These are phyloP conservation scores for Arothron firmamentum DNA, from an alignment of 2,113 vertebrate species.

Conservation along the genomic window DNA sequence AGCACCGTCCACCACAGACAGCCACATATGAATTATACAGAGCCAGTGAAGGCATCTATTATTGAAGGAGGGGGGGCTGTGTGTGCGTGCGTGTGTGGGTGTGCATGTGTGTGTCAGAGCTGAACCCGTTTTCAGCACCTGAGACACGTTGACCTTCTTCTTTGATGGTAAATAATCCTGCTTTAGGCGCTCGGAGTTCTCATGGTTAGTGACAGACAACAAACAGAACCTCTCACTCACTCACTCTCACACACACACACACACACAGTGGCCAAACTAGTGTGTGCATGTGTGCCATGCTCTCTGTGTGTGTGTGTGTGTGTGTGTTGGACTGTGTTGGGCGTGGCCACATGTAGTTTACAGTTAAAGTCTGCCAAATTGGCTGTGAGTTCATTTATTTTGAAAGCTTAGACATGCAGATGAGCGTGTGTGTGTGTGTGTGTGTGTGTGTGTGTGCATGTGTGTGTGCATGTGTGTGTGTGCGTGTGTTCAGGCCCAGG, in stretches of 20 bases:
- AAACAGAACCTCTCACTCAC: neutral
- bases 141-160: neutral
- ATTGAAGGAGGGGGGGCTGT: constrained; percentile 32
- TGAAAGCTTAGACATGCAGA: neutral
- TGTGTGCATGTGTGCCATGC: constrained; percentile 13
- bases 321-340: neutral
- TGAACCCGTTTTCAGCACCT: neutral
- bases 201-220: neutral
- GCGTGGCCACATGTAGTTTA: constrained; percentile 1
- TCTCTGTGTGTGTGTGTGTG: neutral
- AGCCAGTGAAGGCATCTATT: constrained; percentile 50
- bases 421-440: constrained; percentile 5
- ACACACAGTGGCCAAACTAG: constrained; percentile 6
- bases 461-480: neutral
- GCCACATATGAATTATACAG: constrained; percentile 50
- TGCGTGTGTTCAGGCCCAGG: neutral
- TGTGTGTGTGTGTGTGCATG: constrained; percentile 10
- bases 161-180: neutral
- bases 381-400: too few species aligned
- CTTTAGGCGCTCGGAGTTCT: neutral
- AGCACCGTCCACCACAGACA: constrained; percentile 46
- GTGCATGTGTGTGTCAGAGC: constrained; percentile 1
- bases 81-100: constrained; percentile 6
- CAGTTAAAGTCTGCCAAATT: too few species aligned
- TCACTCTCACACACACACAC: neutral